Evolutionary conservation across 1,140 invertebrate species (phyloP), one percentile per base, ranked within the genome.

Genomic region (Sycobia sp.): DNA sequence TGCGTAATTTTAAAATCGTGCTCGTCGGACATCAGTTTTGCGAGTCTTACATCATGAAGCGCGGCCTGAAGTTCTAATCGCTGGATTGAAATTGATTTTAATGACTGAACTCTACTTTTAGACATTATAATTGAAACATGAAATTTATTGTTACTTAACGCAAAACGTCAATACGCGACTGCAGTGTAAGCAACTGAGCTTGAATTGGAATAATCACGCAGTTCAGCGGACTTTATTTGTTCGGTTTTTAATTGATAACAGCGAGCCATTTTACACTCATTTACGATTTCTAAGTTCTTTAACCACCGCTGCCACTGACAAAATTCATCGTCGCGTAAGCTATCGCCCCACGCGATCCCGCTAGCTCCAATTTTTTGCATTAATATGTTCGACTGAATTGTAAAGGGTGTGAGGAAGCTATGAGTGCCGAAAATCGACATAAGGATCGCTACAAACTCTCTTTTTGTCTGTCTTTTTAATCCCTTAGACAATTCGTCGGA

Each of bases 21-120:
- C n/a, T n/a, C n/a, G n/a, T n/a, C n/a, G n/a, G n/a, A n/a, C n/a
- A n/a, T 66, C 10, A 66, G 69, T 10, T 50, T 38, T 0, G 71
- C 71, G 0, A 80, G 49, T 3, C 73, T 23, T n/a, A 66, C 66
- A 0, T 59, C 76, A 14, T 81, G 38, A 7, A 79, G 16, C 1
- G 76, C 75, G 0, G 70, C 76, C 61, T 76, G 74, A 18, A 80
- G 59, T 62, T 80, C 78, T 14, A 76, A 36, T n/a, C 76, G 56
- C 0, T 75, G 78, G 11, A 79, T 70, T 1, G 76, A 39, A 3
- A 25, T 18, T 3, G 18, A 4, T 41, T 54, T 54, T 41, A 39
- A 18, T n/a, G 51, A 36, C 7, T 67, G 67, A 4, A 80, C 75
- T 44, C 71, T 61, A n/a, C 67, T 62, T 58, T 69, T 71, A 62